A percentile compares a stretch with the other conserved stretches of the same genome.
These are phyloP conservation scores for Zelleria hepariella DNA, from an alignment of 2,888 invertebrate genomes.

Conservation along the genomic window DNA sequence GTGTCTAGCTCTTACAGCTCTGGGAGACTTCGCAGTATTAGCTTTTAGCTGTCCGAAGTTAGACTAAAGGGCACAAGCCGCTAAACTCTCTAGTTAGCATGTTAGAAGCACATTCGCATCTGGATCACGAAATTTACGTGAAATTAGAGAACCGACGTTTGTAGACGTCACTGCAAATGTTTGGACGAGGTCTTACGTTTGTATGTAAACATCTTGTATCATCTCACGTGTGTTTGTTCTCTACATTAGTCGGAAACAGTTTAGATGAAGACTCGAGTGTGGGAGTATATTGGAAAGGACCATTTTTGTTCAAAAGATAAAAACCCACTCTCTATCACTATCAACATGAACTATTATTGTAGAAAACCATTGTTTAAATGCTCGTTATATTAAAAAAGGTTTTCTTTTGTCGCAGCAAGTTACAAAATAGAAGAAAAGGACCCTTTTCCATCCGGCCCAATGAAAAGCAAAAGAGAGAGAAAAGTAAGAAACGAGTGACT, in stretches of 20 bases:
- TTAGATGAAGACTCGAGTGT: background rate
- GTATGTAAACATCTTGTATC: background rate
- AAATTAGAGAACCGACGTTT: background rate
- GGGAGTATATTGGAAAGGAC: too few species aligned
- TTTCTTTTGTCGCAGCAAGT: background rate
- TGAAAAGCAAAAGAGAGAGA: slow-evolving; percentile 11
- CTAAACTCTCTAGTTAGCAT: background rate
- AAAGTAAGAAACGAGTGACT: slow-evolving; percentile 47
- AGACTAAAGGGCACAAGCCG: background rate
- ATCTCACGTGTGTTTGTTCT: background rate
- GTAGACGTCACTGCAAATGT: background rate
- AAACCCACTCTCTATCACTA: too few species aligned
- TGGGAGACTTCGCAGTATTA: background rate
- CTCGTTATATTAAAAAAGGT: background rate
- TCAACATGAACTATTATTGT: background rate
- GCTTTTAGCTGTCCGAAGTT: background rate
- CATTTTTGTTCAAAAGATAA: too few species aligned
- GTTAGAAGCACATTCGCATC: background rate
- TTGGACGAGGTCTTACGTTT: background rate
- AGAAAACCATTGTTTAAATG: background rate
- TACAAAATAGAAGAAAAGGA: slow-evolving; percentile 21
- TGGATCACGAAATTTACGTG: background rate
- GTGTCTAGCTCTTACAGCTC: background rate
- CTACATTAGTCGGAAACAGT: background rate
- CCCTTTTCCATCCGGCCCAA: background rate